A percentile compares a stretch with the other conserved stretches of the same genome.
Evolutionary conservation across 2,888 invertebrate species (phyloP).

Genomic region (Xestia c-nigrum): DNA sequence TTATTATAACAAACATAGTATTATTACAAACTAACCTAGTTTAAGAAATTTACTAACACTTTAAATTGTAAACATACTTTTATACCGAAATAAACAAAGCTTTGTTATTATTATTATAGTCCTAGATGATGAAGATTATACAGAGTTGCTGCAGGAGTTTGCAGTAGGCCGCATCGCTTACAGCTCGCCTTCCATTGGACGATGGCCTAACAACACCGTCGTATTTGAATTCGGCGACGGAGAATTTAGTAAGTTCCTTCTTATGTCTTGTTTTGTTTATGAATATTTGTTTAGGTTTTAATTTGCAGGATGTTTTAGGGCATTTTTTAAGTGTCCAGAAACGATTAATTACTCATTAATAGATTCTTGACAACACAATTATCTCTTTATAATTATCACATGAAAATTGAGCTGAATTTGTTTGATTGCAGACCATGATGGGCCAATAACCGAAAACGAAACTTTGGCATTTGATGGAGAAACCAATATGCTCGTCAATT

Average conservation of each 20-base stretch:
- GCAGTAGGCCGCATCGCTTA: slow-evolving; percentile 83
- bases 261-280: background rate
- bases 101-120: too few relatives aligned
- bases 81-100: too few relatives aligned
- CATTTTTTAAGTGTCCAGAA: background rate
- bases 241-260: slow-evolving; percentile 79
- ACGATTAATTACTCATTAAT: too few relatives aligned
- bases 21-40: too few relatives aligned
- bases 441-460: background rate
- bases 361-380: background rate
- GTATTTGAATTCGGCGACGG: slow-evolving; percentile 81
- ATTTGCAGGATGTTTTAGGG: background rate
- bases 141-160: slow-evolving; percentile 78
- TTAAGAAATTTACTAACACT: too few relatives aligned
- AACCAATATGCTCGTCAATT: background rate
- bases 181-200: slow-evolving; percentile 77
- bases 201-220: slow-evolving; percentile 84
- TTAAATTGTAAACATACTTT: too few relatives aligned
- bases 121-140: slow-evolving; percentile 82
- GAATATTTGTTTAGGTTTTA: background rate
- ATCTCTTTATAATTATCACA: background rate
- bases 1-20: too few relatives aligned
- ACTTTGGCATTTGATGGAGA: background rate
- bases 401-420: background rate
- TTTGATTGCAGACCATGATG: background rate